A percentile compares a stretch with the other conserved stretches of the same genome.
These are phyloP conservation scores for Pelusios castaneus DNA, from an alignment of 2,113 vertebrate species.

Conservation along the genomic window DNA sequence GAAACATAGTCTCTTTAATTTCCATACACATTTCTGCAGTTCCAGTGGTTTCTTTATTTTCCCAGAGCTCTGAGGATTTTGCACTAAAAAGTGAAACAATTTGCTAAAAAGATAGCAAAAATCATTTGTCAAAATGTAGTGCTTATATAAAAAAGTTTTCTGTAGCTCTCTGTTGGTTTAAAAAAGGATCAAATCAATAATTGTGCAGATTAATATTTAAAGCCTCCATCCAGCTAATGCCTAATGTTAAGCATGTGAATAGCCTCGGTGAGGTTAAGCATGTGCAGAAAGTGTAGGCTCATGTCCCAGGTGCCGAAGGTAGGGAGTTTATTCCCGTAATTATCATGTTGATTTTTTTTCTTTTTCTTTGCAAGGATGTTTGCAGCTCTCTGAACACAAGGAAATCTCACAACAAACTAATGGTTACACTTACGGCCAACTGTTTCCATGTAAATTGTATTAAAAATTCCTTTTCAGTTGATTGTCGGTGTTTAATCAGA, in stretches of 20 bases:
- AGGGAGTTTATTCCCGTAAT: not conserved
- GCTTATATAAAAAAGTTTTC: not conserved
- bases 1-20: not conserved
- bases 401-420: constrained; percentile 30
- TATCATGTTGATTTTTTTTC: not conserved
- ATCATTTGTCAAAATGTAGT: not conserved
- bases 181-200: not conserved
- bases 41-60: not conserved
- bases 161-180: not conserved
- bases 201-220: not conserved
- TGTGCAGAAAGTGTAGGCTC: not conserved
- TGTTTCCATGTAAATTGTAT: constrained; percentile 67
- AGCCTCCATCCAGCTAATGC: not conserved
- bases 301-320: not conserved
- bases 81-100: not conserved
- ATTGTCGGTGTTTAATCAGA: constrained; percentile 54
- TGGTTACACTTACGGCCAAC: constrained; percentile 35
- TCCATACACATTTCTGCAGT: not conserved
- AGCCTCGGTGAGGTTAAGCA: not conserved
- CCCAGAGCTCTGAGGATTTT: not conserved
- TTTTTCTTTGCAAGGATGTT: constrained; percentile 21
- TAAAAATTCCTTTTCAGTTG: constrained; percentile 43
- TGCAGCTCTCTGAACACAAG: not conserved
- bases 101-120: not conserved
- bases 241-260: not conserved